Conservation (phyloP, 2,888 invertebrate species). For the Physocephala rufipes region DNA sequence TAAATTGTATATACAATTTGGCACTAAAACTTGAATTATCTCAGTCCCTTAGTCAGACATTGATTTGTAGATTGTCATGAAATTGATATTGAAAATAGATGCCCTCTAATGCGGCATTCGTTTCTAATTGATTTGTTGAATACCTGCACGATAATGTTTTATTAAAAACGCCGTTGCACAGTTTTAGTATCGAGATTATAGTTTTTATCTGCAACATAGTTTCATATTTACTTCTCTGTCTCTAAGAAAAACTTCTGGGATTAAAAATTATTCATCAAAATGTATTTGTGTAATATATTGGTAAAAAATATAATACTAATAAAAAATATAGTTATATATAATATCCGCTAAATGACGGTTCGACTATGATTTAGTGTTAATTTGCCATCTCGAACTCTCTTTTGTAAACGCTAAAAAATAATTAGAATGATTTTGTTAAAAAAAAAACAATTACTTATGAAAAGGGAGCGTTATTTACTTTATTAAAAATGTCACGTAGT, state of each 20-base stretch:
- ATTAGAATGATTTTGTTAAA: slow-evolving; percentile 25
- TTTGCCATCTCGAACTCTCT: slow-evolving; percentile 60
- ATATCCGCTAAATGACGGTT: slow-evolving; percentile 54
- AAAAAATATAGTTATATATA: neutral
- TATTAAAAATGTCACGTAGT: slow-evolving; percentile 80
- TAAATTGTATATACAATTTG: no score
- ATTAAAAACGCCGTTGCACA: no score
- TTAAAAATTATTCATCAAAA: neutral
- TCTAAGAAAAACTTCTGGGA: neutral
- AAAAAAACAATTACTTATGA: neutral
- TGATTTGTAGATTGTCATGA: no score
- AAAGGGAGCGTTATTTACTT: slow-evolving; percentile 66
- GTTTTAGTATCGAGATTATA: no score
- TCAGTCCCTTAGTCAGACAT: no score
- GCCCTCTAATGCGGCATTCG: no score
- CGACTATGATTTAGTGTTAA: slow-evolving; percentile 61
- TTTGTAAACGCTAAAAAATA: slow-evolving; percentile 59
- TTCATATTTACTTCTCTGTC: neutral
- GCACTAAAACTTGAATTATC: no score
- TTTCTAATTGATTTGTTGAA: no score
- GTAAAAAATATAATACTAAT: slow-evolving; percentile 2
- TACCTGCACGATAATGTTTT: no score
- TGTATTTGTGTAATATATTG: neutral
- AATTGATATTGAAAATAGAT: no score
- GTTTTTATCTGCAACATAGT: no score